Evolutionary conservation across 2,888 invertebrate species (phyloP).

Genomic region (Spodoptera picta): DNA sequence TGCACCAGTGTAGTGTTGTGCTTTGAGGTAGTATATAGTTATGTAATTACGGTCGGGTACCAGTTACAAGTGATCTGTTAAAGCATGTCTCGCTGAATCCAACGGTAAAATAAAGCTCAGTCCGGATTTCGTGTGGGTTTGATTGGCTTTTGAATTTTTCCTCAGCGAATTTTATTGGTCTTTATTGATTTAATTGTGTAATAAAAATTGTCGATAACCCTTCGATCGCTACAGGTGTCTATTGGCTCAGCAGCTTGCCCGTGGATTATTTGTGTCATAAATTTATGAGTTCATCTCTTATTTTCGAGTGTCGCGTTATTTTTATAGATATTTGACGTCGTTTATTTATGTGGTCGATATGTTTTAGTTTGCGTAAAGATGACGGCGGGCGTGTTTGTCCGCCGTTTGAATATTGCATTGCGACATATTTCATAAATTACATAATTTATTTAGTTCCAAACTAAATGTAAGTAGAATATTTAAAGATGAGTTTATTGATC

Average conservation of each 20-base stretch:
- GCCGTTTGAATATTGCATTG: conserved; percentile 12
- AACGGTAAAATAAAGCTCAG: conserved; percentile 32
- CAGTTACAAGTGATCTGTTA: conserved; percentile 21
- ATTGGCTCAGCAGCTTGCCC: not conserved
- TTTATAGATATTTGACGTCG: conserved; percentile 25
- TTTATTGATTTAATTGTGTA: conserved; percentile 23
- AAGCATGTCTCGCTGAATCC: conserved; percentile 50
- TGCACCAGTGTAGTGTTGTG: conserved; percentile 63
- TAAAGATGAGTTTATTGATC: no score
- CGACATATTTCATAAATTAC: conserved; percentile 12
- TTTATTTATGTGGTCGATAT: conserved; percentile 28
- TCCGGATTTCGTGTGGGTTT: conserved; percentile 41
- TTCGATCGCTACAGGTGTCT: conserved; percentile 17
- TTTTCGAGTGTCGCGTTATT: conserved; percentile 27
- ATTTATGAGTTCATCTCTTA: conserved; percentile 30
- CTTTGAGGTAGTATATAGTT: conserved; percentile 56
- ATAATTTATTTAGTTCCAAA: no score
- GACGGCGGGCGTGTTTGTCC: conserved; percentile 3
- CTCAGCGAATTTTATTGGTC: conserved; percentile 33
- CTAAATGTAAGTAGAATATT: no score
- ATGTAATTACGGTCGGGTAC: conserved; percentile 49
- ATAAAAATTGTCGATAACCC: conserved; percentile 29
- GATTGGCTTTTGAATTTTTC: conserved; percentile 35
- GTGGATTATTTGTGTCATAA: conserved; percentile 18
- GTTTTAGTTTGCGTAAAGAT: conserved; percentile 2